phyloP scores from a whole-genome alignment of 1,140 invertebrate species.

The Caligus rogercresseyi region DNA sequence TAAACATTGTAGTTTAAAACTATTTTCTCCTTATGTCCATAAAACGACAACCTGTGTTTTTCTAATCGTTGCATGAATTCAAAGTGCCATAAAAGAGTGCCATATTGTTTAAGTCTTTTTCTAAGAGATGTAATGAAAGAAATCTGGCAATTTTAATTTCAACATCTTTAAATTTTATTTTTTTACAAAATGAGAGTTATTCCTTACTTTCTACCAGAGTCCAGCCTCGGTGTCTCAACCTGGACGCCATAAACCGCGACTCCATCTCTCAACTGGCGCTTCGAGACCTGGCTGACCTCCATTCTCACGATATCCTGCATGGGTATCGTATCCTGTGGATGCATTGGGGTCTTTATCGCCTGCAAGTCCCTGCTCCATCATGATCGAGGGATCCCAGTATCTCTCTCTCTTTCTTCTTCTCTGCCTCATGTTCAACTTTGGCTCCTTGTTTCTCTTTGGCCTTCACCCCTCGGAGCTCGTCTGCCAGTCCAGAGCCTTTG shows the following conservation, averaged over 20 bases:
- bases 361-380: conserved; percentile 27
- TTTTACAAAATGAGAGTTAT: no score
- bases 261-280: background rate
- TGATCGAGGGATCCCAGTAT: conserved; percentile 27
- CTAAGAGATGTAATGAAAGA: no score
- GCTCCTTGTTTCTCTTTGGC: conserved; percentile 36
- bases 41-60: no score
- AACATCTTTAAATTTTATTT: no score
- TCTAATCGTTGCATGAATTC: no score
- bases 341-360: conserved; percentile 4
- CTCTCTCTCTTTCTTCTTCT: conserved; percentile 28
- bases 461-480: conserved; percentile 30
- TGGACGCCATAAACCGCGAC: background rate
- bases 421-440: conserved; percentile 32
- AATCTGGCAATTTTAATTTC: no score
- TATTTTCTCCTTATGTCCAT: no score
- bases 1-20: no score
- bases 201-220: background rate
- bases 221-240: background rate
- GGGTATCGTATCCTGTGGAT: background rate
- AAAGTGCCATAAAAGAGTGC: no score
- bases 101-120: no score
- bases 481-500: conserved; percentile 36
- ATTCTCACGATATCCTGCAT: background rate
- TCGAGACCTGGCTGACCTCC: conserved; percentile 3